A percentile compares a stretch with the other conserved stretches of the same genome.
These are phyloP conservation scores for Agelastica alni DNA, from an alignment of 2,888 invertebrate genomes.

Conservation along the genomic window DNA sequence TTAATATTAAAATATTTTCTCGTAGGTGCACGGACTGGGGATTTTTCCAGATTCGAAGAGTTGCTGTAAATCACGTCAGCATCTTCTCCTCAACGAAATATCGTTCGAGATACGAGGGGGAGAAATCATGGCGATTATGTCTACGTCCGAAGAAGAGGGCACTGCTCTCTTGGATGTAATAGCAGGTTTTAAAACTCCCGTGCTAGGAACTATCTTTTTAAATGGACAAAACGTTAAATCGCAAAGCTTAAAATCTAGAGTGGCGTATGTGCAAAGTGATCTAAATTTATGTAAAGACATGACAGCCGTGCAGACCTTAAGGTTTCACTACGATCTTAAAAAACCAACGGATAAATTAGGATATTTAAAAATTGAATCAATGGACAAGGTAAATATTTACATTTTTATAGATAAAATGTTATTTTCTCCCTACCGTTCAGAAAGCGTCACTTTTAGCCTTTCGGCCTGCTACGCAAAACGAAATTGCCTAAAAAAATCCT, in stretches of 20 bases:
- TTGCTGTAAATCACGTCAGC: constrained; percentile 46
- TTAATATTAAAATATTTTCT: no score
- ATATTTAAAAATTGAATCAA: constrained; percentile 72
- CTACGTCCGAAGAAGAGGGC: constrained; percentile 86
- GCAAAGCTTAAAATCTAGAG: constrained; percentile 69
- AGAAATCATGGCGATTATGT: constrained; percentile 87
- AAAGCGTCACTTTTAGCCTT: no score
- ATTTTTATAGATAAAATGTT: no score
- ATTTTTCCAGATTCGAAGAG: constrained; percentile 41
- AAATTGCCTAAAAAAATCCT: no score
- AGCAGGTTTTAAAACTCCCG: constrained; percentile 68
- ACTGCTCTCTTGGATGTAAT: constrained; percentile 83
- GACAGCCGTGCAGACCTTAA: constrained; percentile 87
- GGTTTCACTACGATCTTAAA: constrained; percentile 79
- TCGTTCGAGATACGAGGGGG: constrained; percentile 90
- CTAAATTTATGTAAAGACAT: constrained; percentile 81
- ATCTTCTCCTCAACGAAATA: constrained; percentile 64
- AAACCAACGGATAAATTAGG: constrained; percentile 66
- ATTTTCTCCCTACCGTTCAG: no score
- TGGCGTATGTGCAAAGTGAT: constrained; percentile 77
- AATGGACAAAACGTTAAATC: constrained; percentile 84
- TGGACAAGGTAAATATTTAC: constrained; percentile 66
- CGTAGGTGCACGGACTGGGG: constrained; percentile 44
- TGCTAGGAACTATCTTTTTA: constrained; percentile 78
- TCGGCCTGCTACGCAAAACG: no score